Evolutionary conservation across 2,113 vertebrate genomes (phyloP).

Genomic region (Cercopithecus mona): DNA sequence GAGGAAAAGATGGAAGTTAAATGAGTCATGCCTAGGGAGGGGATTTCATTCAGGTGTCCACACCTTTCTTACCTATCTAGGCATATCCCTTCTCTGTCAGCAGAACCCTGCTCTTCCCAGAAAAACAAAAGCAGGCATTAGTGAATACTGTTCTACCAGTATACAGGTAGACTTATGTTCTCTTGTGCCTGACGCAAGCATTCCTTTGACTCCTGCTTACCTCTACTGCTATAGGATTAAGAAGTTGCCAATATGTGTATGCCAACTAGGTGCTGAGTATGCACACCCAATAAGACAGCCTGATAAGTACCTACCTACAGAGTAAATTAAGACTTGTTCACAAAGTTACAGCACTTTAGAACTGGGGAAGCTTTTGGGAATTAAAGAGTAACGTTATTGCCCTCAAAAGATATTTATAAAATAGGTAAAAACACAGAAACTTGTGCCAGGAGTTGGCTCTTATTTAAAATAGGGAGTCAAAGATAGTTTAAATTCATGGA

Average conservation of each 20-base stretch:
- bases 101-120: background rate
- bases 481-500: background rate
- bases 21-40: background rate
- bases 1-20: background rate
- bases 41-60: background rate
- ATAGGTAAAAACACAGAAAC: background rate
- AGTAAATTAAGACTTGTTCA: slow-evolving; percentile 30
- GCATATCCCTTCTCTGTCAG: background rate
- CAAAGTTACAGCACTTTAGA: slow-evolving; percentile 7
- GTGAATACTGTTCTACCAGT: background rate
- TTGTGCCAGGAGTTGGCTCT: background rate
- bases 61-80: background rate
- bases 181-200: background rate
- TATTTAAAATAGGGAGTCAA: background rate
- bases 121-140: background rate
- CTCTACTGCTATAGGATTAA: background rate
- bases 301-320: background rate
- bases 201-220: background rate
- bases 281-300: background rate
- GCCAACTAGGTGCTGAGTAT: background rate
- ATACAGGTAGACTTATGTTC: background rate
- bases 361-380: background rate
- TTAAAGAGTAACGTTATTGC: background rate
- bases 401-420: background rate
- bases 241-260: background rate